Conservation (phyloP, 1,140 invertebrate species). For the Tetragonula clypearis region DNA sequence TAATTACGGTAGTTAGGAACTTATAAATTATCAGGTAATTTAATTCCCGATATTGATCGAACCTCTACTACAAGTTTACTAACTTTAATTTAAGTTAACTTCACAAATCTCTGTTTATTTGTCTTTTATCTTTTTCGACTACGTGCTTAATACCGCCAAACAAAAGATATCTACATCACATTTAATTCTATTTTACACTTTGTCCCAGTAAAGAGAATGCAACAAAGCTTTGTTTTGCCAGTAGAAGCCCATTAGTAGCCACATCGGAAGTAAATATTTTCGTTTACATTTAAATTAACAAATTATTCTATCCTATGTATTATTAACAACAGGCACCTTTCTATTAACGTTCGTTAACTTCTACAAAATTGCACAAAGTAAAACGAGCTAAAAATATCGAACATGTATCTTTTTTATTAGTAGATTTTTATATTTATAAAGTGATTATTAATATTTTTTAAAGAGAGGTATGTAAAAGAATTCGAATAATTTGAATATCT, state of each 20-base stretch:
- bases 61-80: conserved; percentile 10
- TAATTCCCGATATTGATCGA: conserved; percentile 46
- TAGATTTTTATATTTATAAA: background rate
- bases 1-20: conserved; percentile 50
- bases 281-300: conserved; percentile 14
- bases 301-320: background rate
- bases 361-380: background rate
- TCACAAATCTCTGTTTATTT: background rate
- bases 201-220: background rate
- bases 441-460: background rate
- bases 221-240: background rate
- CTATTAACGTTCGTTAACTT: background rate
- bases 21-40: conserved; percentile 53
- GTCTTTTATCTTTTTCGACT: background rate
- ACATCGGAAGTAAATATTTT: background rate
- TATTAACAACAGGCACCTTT: background rate
- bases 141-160: too few relatives aligned
- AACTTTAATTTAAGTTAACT: conserved; percentile 11
- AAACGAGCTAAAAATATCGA: background rate
- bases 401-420: background rate
- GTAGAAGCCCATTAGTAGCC: background rate
- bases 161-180: background rate
- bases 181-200: conserved; percentile 12
- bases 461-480: background rate
- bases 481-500: background rate